A percentile compares a stretch with the other conserved stretches of the same genome.
Conservation (phyloP, 2,113 vertebrate species). For the Gallinago media region DNA sequence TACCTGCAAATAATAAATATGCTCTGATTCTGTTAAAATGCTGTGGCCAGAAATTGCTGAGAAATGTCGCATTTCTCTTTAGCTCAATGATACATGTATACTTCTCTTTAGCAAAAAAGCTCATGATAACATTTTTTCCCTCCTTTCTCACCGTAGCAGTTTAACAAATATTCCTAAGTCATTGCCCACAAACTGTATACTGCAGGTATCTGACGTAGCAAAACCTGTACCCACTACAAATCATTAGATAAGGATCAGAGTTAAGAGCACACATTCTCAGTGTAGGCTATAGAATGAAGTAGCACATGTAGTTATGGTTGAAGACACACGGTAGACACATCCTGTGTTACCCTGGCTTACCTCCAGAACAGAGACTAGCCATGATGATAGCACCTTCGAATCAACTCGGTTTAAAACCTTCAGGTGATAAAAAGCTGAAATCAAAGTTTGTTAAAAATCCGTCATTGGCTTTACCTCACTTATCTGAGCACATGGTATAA, state of each 20-base stretch:
- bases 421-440: background rate
- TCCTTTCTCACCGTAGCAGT: background rate
- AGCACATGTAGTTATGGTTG: no score
- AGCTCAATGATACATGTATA: background rate
- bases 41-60: background rate
- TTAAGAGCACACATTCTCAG: rapidly evolving
- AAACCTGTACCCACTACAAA: background rate
- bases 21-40: background rate
- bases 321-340: background rate
- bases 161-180: background rate
- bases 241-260: rapidly evolving
- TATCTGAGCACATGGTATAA: background rate
- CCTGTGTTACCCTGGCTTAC: background rate
- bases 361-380: background rate
- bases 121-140: rapidly evolving
- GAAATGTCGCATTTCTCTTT: background rate
- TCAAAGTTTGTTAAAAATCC: background rate
- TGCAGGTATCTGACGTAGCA: background rate
- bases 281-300: background rate
- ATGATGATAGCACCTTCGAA: background rate
- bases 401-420: background rate
- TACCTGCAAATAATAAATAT: background rate
- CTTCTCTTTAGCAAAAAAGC: background rate
- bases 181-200: background rate
- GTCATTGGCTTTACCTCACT: background rate